Conservation (phyloP, 2,888 invertebrate genomes). For the Thymelicus lineola region DNA sequence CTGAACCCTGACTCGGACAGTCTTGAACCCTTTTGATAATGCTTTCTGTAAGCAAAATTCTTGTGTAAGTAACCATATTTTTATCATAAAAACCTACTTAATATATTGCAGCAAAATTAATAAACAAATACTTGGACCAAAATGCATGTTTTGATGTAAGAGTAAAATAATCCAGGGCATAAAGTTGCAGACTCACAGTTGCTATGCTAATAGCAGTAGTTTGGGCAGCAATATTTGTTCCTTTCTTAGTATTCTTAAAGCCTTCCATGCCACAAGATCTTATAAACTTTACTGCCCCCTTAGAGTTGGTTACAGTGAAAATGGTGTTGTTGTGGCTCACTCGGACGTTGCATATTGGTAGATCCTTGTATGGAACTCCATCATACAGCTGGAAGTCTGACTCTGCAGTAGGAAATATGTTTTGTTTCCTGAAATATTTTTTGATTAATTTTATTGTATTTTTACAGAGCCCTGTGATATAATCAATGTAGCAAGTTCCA, state of each 20-base stretch:
- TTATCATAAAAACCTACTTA: no score
- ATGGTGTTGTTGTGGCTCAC: conserved; percentile 96
- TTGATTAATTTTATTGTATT: no score
- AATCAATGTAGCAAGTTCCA: no score
- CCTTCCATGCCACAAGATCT: conserved; percentile 96
- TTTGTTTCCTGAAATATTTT: conserved; percentile 84
- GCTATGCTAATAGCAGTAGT: conserved; percentile 94
- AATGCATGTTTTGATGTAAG: no score
- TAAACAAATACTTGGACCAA: no score
- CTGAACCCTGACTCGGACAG: conserved; percentile 90
- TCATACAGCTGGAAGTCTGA: conserved; percentile 90
- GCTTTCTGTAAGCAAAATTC: conserved; percentile 86
- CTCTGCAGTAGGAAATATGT: conserved; percentile 89
- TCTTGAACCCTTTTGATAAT: conserved; percentile 89
- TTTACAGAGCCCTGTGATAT: no score
- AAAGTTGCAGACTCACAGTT: conserved; percentile 73
- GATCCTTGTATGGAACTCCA: conserved; percentile 90
- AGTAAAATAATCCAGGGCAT: no score
- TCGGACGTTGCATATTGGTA: conserved; percentile 93
- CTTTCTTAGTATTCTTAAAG: conserved; percentile 97
- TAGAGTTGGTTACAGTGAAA: conserved; percentile 88
- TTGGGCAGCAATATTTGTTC: conserved; percentile 98
- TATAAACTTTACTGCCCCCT: conserved; percentile 87
- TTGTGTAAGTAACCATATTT: conserved; percentile 15
- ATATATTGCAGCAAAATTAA: no score